Base-by-base conservation (phyloP, 92 coral and sea anemone species). In the Parazoanthus swiftii region DNA sequence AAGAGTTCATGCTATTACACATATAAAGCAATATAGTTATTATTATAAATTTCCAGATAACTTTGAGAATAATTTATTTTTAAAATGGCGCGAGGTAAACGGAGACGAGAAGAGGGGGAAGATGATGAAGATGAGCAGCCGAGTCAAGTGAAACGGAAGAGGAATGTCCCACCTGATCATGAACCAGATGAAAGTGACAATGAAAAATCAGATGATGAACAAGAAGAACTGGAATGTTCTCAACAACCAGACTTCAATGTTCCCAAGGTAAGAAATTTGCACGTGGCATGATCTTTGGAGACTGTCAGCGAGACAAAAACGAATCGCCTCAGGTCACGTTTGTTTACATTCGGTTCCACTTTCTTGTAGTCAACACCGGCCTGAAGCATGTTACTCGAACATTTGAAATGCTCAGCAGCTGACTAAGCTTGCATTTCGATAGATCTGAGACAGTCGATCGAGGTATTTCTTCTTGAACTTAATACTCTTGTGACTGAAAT, bases 211-310 rank as follows among this genome's bases (percentile, higher is more conserved):
- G 87, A 71, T 46, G 37, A 70, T 21, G 87, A 84, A 71, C 59
- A 33, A 23, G 66, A 84, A 1, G 79, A 46, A 6, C 51, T 84
- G 0, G 39, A 84, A 9, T 84, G 87, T 84, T 84, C 87, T 9
- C 87, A 84, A 44, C 79, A 48, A 33, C 87, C 87, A 84, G 87
- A 71, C 26, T 84, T 84, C 50, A 8, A 70, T 11, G 65, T 84
- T 10, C 44, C 63, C 4, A 84, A 84, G 87, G 87, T 84, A 71
- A 21, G 33, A 76, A 77, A 23, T 70, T n/a, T 70, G 35, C 74
- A 70, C 35, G 36, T n/a, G 33, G 11, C 18, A 15, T 68, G 33
- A 6, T 68, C 11, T 1, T 54, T 14, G 58, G 15, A 51, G 15
- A 51, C 16, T 11, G 59, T 11, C 18, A 54, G 18, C 3, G 59